phyloP scores from a whole-genome alignment of 2,113 vertebrate genomes.

The Saguinus imperator region DNA sequence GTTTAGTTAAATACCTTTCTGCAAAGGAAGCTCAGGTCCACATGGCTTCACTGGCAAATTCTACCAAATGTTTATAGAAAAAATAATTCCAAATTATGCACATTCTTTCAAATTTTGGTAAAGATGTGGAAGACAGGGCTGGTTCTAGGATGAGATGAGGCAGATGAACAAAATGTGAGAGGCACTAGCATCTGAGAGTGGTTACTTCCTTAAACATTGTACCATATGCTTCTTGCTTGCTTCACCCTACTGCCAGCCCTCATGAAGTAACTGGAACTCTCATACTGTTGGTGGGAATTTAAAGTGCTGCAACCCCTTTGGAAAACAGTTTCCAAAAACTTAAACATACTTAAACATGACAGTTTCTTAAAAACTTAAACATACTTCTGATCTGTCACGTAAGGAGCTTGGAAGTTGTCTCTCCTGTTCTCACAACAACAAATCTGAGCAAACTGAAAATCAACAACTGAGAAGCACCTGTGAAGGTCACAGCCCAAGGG shows the following conservation, averaged over 20 bases:
- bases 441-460: not conserved
- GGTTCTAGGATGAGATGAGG: not conserved
- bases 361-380: not conserved
- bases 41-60: not conserved
- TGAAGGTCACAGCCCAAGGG: not conserved
- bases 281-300: not conserved
- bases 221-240: not conserved
- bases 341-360: not conserved
- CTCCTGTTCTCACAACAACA: not conserved
- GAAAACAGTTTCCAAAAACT: constrained; percentile 5
- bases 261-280: not conserved
- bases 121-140: not conserved
- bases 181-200: not conserved
- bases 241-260: not conserved
- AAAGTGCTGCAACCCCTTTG: not conserved
- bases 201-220: not conserved
- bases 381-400: not conserved
- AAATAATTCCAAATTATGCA: not conserved
- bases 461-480: not conserved
- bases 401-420: not conserved
- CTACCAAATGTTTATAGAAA: not conserved
- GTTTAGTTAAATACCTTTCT: not conserved
- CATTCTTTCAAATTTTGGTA: not conserved
- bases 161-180: not conserved
- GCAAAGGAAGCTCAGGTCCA: not conserved